Conservation (phyloP, 2,888 invertebrate genomes). For the Torymus tubicola region DNA sequence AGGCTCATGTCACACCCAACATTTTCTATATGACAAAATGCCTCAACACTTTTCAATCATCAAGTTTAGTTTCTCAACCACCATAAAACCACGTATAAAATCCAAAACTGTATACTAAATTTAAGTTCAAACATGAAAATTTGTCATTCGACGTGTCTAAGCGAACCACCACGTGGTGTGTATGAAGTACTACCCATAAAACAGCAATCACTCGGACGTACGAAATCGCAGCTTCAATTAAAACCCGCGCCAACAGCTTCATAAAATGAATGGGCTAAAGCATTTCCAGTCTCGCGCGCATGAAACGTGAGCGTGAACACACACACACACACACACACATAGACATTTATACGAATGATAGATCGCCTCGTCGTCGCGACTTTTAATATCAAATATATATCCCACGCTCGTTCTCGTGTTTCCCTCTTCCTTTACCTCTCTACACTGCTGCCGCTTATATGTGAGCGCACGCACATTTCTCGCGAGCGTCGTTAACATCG, state of each 20-base stretch:
- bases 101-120: too few relatives aligned
- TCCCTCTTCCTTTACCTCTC: too few relatives aligned
- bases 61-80: too few relatives aligned
- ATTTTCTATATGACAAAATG: too few relatives aligned
- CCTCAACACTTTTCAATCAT: too few relatives aligned
- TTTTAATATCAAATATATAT: constrained; percentile 31
- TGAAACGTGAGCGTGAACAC: too few relatives aligned
- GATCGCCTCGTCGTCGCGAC: constrained; percentile 9
- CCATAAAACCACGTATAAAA: too few relatives aligned
- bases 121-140: neutral
- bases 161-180: constrained; percentile 1
- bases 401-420: neutral
- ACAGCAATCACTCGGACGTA: constrained; percentile 11
- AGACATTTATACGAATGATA: constrained; percentile 34
- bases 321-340: too few relatives aligned
- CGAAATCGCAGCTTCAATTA: constrained; percentile 23
- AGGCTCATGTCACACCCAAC: too few relatives aligned
- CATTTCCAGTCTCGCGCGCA: too few relatives aligned
- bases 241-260: constrained; percentile 35
- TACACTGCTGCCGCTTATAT: too few relatives aligned
- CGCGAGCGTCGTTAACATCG: constrained; percentile 41
- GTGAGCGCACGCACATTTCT: neutral
- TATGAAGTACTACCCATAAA: constrained; percentile 31
- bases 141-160: constrained; percentile 8
- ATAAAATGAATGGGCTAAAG: constrained; percentile 34